Conservation (phyloP, 2,113 vertebrate species). For the Bothrops jararaca region DNA sequence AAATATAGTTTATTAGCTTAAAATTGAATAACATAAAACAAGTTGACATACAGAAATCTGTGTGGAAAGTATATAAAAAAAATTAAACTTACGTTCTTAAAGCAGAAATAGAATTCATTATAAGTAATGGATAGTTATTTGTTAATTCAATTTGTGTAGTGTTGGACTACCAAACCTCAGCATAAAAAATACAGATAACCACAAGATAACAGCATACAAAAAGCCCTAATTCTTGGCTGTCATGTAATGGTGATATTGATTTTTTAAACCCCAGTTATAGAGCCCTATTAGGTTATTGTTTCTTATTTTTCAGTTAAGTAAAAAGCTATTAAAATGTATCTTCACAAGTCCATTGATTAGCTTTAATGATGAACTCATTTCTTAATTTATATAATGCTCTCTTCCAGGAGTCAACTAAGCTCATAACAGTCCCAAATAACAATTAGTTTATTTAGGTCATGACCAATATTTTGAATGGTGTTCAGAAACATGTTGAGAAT, state of each 20-base stretch:
- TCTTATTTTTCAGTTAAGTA: not conserved
- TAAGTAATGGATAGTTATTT: not conserved
- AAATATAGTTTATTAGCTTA: not conserved
- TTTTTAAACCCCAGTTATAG: not conserved
- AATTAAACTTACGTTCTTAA: not conserved
- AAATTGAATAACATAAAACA: not conserved
- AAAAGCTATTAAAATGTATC: not conserved
- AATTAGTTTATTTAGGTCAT: not conserved
- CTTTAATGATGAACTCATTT: not conserved
- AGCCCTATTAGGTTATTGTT: not conserved
- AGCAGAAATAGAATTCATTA: not conserved
- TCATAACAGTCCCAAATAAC: not conserved
- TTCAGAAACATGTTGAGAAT: not conserved
- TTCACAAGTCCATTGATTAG: not conserved
- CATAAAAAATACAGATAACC: not conserved
- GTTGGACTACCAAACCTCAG: not conserved
- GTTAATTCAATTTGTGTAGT: not conserved
- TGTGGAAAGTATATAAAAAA: not conserved
- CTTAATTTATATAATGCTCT: not conserved
- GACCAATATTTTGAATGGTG: not conserved
- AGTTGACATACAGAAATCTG: not conserved
- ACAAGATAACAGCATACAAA: not conserved
- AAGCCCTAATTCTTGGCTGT: not conserved
- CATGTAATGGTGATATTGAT: not conserved
- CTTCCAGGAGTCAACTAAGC: not conserved